A percentile compares a stretch with the other conserved stretches of the same genome.
Conservation (phyloP, 35 echinoderm and acorn worm genomes). For the Apostichopus californicus region DNA sequence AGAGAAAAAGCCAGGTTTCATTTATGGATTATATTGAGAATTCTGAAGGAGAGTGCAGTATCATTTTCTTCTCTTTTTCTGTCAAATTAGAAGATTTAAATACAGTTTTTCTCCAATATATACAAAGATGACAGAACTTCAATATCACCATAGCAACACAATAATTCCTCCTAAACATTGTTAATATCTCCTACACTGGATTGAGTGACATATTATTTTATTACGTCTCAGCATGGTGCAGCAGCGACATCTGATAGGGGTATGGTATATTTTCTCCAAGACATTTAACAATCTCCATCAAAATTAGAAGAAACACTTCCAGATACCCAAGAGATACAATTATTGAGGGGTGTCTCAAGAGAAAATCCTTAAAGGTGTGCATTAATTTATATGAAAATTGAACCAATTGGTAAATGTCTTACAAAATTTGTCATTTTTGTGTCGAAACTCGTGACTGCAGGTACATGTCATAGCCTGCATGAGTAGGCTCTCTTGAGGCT, state of each 20-base stretch:
- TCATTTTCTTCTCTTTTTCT: conserved; percentile 5
- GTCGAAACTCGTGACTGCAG: no score
- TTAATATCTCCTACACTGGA: not conserved
- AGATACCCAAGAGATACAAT: conserved; percentile 2
- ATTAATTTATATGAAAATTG: not conserved
- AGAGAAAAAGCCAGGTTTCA: no score
- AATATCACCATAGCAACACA: not conserved
- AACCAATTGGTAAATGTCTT: no score
- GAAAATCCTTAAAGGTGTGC: not conserved
- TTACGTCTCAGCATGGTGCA: not conserved
- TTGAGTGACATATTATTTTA: not conserved
- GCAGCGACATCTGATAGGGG: not conserved
- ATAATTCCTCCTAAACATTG: not conserved
- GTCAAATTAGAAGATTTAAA: not conserved
- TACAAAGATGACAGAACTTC: not conserved
- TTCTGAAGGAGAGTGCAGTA: not conserved
- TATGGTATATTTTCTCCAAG: not conserved
- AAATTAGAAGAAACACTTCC: conserved; percentile 19
- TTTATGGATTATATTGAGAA: no score
- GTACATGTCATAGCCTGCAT: no score
- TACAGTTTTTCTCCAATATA: not conserved
- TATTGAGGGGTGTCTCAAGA: not conserved
- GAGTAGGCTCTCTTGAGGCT: no score
- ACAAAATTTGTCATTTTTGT: no score
- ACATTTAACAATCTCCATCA: not conserved